Base-by-base conservation (phyloP, 2,113 vertebrate species). In the Amazona guildingii region DNA sequence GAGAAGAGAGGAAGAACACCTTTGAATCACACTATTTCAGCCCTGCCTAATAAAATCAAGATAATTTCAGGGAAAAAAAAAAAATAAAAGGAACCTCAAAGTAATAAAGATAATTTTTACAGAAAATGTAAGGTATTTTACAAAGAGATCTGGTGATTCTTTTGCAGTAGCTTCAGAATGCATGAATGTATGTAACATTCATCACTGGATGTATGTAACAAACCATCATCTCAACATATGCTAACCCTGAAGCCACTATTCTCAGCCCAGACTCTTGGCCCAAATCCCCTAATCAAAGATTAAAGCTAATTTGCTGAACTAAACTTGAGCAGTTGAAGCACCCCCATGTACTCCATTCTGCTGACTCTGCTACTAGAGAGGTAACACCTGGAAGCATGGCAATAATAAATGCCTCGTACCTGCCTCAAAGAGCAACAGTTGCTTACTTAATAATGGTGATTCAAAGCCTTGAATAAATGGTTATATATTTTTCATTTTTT, bases 271-370 rank as follows among this genome's bases (percentile, higher is more conserved):
- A 13, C 17, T 92, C 49, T 78, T 84, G 66, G 55, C 46, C 51
- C 18, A 15, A 70, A 12, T 95, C 18, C 8, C 5, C 25, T 87
- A 43, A 57, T 64, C 73, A 82, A 94, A 95, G 43, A 75, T 75
- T 37, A 85, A 82, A 89, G 29, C 8, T 61, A 59, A 91, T 94
- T 68, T 89, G 55, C 84, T 82, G 55, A 89, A 82, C 37, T 70
- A 75, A 92, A 84, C 25, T 87, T 77, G 69, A 84, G 63, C 31
- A 87, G 74, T 69, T 92, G 74, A 94, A 92, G 59, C 44, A 88
- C 16, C 7, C 21, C 15, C 33, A 46, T 17, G 31, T 29, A 13
- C 14, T 70, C 10, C 15, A 33, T 90, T 87, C 57, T 95, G 41
- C 87, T 96, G 81, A 89, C 33, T 84, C 69, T 46, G 35, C 46